Percentiles rank a stretch among this genome's conserved stretches.
Evolutionary conservation across 2,113 vertebrate species (phyloP).

Genomic region (Taxidea taxus): DNA sequence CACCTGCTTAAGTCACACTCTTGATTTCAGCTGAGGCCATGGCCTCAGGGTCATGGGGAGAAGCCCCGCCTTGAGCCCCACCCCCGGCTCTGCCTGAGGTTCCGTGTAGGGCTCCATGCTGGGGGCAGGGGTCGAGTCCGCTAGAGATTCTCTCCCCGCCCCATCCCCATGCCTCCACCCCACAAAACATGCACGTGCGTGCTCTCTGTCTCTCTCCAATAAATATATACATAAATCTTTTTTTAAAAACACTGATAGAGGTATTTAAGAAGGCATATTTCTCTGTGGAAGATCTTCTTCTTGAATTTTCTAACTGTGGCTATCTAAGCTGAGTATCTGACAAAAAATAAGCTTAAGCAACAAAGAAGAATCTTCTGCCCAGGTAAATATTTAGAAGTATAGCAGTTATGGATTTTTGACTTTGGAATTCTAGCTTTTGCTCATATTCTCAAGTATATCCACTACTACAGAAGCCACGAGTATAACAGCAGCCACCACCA

Average conservation of each 20-base stretch:
- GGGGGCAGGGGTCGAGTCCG: no score
- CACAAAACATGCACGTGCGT: no score
- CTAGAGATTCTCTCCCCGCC: no score
- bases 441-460: not conserved
- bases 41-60: no score
- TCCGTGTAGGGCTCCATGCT: no score
- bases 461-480: not conserved
- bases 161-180: no score
- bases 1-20: no score
- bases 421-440: not conserved
- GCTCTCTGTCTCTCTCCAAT: no score
- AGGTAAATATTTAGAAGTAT: slow-evolving; percentile 49
- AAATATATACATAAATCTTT: not conserved
- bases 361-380: slow-evolving; percentile 35
- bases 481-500: not conserved
- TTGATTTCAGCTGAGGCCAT: no score
- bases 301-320: not conserved
- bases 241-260: not conserved
- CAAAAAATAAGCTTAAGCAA: slow-evolving; percentile 3
- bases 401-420: not conserved
- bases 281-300: not conserved
- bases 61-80: no score
- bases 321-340: not conserved
- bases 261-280: slow-evolving; percentile 42
- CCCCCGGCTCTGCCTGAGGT: no score